These are phyloP conservation scores for Sipha flava DNA, from an alignment of 1,140 invertebrate genomes.

Conservation along the genomic window DNA sequence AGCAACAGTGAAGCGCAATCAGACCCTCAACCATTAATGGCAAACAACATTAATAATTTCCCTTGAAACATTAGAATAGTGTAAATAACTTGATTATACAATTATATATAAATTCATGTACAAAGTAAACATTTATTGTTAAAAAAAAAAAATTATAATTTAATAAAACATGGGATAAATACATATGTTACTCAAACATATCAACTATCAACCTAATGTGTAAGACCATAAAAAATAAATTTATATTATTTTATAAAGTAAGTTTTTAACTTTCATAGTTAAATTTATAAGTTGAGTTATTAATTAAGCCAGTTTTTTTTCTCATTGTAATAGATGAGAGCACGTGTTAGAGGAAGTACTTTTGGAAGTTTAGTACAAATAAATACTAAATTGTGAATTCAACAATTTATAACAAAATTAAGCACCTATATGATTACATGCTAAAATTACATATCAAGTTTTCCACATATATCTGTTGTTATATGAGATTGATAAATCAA, in stretches of 20 bases:
- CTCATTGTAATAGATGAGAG: too few relatives aligned
- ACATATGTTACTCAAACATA: neutral
- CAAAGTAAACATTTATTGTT: neutral
- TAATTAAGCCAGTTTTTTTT: too few relatives aligned
- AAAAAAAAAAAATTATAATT: neutral
- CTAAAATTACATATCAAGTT: too few relatives aligned
- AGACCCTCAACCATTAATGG: neutral
- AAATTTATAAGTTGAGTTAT: too few relatives aligned
- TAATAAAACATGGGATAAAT: neutral
- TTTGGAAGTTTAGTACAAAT: too few relatives aligned
- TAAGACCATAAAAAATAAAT: neutral
- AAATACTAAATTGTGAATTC: too few relatives aligned
- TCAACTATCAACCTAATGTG: neutral
- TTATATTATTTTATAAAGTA: neutral
- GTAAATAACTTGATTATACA: neutral
- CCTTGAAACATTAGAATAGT: neutral
- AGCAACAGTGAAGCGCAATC: conserved; percentile 9
- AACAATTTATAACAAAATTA: too few relatives aligned
- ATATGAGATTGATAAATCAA: too few relatives aligned
- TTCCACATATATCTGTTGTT: too few relatives aligned
- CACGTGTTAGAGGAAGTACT: too few relatives aligned
- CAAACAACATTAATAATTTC: conserved; percentile 3
- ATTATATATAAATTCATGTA: neutral
- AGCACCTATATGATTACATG: too few relatives aligned
- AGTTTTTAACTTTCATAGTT: neutral